A percentile compares a stretch with the other conserved stretches of the same genome.
These are phyloP conservation scores for Pelmatolapia mariae DNA, from an alignment of 2,113 vertebrate species.

Conservation along the genomic window DNA sequence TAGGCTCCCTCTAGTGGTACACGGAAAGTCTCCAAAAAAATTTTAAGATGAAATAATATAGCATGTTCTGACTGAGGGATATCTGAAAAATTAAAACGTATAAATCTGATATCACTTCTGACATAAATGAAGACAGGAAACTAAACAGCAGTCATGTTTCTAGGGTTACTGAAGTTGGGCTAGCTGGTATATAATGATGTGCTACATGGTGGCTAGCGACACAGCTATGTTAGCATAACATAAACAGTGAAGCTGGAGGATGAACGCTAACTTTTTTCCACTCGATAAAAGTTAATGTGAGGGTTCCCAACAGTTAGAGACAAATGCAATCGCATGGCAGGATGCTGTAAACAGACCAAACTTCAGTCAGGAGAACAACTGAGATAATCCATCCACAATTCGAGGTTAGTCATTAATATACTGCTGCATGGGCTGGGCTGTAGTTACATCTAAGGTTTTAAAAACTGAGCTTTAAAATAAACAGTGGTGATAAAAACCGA, in stretches of 20 bases:
- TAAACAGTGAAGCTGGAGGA: not conserved
- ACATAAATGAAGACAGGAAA: rapidly evolving
- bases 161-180: rapidly evolving
- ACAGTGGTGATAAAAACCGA: too few relatives aligned
- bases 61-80: not conserved
- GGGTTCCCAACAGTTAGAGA: rapidly evolving
- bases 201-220: not conserved
- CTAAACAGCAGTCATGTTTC: rapidly evolving
- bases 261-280: not conserved
- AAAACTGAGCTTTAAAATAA: too few relatives aligned
- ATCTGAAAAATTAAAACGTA: not conserved
- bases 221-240: not conserved
- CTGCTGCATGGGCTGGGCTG: not conserved
- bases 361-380: rapidly evolving
- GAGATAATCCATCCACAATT: rapidly evolving
- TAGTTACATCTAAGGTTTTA: rapidly evolving
- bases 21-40: rapidly evolving
- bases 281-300: rapidly evolving
- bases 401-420: rapidly evolving
- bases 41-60: not conserved
- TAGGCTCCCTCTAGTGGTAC: not conserved
- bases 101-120: rapidly evolving
- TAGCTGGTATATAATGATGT: rapidly evolving
- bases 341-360: not conserved
- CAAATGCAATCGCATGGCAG: rapidly evolving